Evolutionary conservation across 2,888 invertebrate species (phyloP), one percentile per base, ranked within the genome.

Genomic region (Gymnosoma rotundatum): DNA sequence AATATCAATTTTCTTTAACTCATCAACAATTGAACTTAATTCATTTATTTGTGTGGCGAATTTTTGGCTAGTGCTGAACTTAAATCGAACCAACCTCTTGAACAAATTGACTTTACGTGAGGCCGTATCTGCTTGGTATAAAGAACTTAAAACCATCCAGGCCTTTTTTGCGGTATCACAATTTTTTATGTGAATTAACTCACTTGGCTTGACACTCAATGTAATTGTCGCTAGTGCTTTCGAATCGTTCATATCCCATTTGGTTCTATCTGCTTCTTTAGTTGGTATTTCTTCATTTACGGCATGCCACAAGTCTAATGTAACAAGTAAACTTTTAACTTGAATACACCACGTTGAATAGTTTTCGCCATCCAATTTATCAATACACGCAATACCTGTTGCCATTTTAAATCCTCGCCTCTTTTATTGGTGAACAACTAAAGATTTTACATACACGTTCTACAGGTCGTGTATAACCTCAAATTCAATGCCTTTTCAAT

Each of bases 71-170:
- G 75, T 21, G 42, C 14, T 52, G 21, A 76, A 58, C 36, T 76
- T 66, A 54, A 76, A 76, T 18, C 58, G 63, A 20, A 75, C 75
- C n/a, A 75, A 25, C 32, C 20, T 63, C 18, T 64, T 75, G 45
- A 72, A 78, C 56, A 78, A 52, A 78, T 72, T 82, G 25, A 82
- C 72, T 56, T 76, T 82, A 14, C 82, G 16, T 36, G 66, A 69
- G 10, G 85, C 73, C 42, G 84, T 48, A 48, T 48, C 45, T 48
- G 45, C 45, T 48, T 81, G 32, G 50, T 80, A 84, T 6, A 84
- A 25, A 0, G n/a, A 25, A 52, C 61, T 63, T 20, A 85, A 73
- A 5, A 48, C 50, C 1, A 45, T 54, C 79, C 64, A 72, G 18
- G 67, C 67, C 52, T 20, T 25, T 25, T 74, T 74, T 60, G 80